These are phyloP conservation scores for Quadriops clusia DNA, from an alignment of 2,888 invertebrate genomes.

Conservation along the genomic window DNA sequence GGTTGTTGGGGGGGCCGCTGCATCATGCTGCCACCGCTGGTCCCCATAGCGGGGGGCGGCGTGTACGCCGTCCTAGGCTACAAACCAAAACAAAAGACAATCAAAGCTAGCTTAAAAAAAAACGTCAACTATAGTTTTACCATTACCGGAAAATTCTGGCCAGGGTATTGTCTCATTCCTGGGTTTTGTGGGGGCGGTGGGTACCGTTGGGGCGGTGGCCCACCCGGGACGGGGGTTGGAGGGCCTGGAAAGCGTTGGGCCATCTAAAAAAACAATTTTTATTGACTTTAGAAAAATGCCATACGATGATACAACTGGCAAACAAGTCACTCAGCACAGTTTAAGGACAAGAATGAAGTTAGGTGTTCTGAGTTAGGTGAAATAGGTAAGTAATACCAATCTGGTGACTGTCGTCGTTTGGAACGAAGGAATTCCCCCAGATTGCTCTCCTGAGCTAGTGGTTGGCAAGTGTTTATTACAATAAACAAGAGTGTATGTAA, in stretches of 20 bases:
- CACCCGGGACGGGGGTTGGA: constrained; percentile 41
- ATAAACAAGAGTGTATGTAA: too few relatives aligned
- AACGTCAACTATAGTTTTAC: constrained; percentile 5
- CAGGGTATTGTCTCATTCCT: constrained; percentile 56
- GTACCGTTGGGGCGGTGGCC: constrained; percentile 45
- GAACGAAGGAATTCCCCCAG: too few relatives aligned
- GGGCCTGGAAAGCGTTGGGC: constrained; percentile 46
- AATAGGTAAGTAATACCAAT: too few relatives aligned
- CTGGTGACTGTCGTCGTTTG: too few relatives aligned
- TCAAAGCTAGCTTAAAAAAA: background rate
- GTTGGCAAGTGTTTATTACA: too few relatives aligned
- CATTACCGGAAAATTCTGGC: constrained; percentile 65
- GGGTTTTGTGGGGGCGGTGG: constrained; percentile 52
- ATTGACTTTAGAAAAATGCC: too few relatives aligned
- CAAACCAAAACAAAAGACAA: constrained; percentile 8
- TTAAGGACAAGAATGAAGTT: too few relatives aligned
- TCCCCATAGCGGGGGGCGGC: constrained; percentile 48
- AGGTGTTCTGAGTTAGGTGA: too few relatives aligned
- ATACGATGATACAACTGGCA: too few relatives aligned
- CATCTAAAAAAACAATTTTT: too few relatives aligned
- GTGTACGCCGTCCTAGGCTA: constrained; percentile 57
- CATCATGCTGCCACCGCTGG: constrained; percentile 44
- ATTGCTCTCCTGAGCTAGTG: too few relatives aligned
- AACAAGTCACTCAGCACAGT: too few relatives aligned
- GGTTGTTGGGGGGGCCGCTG: constrained; percentile 44